Evolutionary conservation across 2,888 invertebrate genomes (phyloP), one percentile per base, ranked within the genome.

Genomic region (Apamea sordens): DNA sequence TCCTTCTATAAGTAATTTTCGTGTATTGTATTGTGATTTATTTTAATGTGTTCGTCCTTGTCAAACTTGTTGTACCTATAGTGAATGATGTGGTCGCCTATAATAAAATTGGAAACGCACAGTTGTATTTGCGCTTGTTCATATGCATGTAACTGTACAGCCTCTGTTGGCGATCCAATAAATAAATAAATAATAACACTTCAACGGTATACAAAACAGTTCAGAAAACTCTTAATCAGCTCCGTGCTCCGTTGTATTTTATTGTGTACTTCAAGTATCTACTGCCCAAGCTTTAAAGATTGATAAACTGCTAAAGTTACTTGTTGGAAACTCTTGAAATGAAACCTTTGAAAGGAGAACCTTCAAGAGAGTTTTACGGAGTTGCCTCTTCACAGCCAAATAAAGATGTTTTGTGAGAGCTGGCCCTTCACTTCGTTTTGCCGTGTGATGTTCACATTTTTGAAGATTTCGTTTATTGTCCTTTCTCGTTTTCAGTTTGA

Each of bases 271-370:
- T 76, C 59, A 70, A 74, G 70, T 59, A 69, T 64, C 78, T 63
- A 70, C 81, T 83, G 87, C 77, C 86, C 87, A 82, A 86, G 84
- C 85, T 90, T 90, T 86, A 90, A 90, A 92, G 89, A 91, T 92
- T 92, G 92, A 92, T 92, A 93, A 92, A 91, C 87, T 86, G 86
- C 75, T 76, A 84, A 92, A 93, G 89, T 92, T 92, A 86, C 77
- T 83, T 88, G 81, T 82, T 71, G 82, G 81, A 85, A 92, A 90
- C 91, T 92, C 84, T 87, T 82, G 81, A 90, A 92, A 92, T 90
- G 92, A 92, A 92, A 92, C 89, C 91, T 91, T 90, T 87, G 88
- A 88, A 92, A 88, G 81, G 89, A 89, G 88, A 90, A 86, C 85
- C 86, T 80, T 76, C 72, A 81, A 73, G 80, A 76, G 80, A 79